phyloP scores from a whole-genome alignment of 2,888 invertebrate species.

The Drosophila mayaguana region DNA sequence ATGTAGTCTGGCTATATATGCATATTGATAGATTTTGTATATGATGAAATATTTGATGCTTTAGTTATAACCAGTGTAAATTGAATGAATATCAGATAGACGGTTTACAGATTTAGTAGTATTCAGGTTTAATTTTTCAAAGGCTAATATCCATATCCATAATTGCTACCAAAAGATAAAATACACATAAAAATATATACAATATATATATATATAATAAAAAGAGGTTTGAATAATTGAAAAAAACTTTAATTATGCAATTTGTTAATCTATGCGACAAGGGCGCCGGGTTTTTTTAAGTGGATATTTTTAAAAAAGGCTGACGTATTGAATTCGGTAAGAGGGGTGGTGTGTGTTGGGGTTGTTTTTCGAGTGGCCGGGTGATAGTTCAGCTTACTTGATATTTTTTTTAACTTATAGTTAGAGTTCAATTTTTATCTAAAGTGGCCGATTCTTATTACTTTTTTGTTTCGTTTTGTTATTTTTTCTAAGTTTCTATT shows the following conservation, averaged over 20 bases:
- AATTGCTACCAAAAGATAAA: constrained; percentile 57
- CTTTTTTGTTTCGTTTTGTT: neutral
- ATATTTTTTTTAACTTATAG: constrained; percentile 49
- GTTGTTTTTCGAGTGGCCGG: constrained; percentile 10
- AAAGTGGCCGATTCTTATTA: constrained; percentile 42
- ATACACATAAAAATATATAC: constrained; percentile 43
- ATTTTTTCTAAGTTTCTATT: constrained; percentile 59
- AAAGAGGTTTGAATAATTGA: constrained; percentile 64
- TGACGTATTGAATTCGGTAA: constrained; percentile 11
- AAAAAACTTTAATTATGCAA: constrained; percentile 71
- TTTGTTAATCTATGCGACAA: constrained; percentile 49
- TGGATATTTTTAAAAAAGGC: constrained; percentile 19
- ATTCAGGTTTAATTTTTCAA: constrained; percentile 36
- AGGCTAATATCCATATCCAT: constrained; percentile 40
- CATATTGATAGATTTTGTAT: constrained; percentile 19
- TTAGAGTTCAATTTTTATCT: constrained; percentile 58
- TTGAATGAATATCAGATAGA: constrained; percentile 31
- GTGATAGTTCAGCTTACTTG: constrained; percentile 53
- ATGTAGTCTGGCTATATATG: constrained; percentile 26
- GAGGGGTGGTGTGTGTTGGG: neutral
- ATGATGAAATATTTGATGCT: constrained; percentile 20
- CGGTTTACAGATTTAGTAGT: constrained; percentile 38
- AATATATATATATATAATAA: constrained; percentile 60
- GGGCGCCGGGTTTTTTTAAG: constrained; percentile 27
- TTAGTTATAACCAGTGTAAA: constrained; percentile 34